Percentiles rank a stretch among this genome's conserved stretches.
These are phyloP conservation scores for Heliangelus exortis DNA, from an alignment of 2,797 vertebrate species.

Conservation along the genomic window DNA sequence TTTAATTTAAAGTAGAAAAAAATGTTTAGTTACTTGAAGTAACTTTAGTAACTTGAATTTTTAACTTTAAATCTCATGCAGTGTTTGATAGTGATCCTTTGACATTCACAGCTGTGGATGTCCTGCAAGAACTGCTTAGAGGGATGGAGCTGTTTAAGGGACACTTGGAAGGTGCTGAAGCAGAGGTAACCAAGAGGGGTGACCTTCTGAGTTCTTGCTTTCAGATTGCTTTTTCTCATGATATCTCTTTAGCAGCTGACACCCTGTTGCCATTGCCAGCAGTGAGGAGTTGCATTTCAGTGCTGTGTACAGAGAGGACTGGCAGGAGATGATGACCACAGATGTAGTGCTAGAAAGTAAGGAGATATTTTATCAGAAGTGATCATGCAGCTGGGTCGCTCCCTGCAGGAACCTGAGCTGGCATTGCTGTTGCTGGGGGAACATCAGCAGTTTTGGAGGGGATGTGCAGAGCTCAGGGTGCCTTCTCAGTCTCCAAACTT, in stretches of 20 bases:
- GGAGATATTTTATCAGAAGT: background rate
- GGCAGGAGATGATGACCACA: background rate
- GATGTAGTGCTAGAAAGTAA: background rate
- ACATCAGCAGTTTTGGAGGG: rapidly evolving
- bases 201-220: background rate
- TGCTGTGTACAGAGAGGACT: background rate
- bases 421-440: background rate
- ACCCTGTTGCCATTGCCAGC: background rate
- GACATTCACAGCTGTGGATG: background rate
- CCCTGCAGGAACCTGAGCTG: background rate
- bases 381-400: background rate
- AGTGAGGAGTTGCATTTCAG: background rate
- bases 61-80: too few relatives aligned
- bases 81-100: background rate
- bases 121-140: background rate
- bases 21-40: background rate
- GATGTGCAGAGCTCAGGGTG: background rate
- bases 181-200: background rate
- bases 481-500: background rate
- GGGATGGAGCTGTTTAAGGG: background rate
- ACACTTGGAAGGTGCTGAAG: background rate
- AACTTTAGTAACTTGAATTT: background rate
- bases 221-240: background rate
- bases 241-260: background rate
- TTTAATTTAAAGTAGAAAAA: background rate